Base-by-base conservation (phyloP, 2,888 invertebrate genomes). In the Mermis nigrescens region DNA sequence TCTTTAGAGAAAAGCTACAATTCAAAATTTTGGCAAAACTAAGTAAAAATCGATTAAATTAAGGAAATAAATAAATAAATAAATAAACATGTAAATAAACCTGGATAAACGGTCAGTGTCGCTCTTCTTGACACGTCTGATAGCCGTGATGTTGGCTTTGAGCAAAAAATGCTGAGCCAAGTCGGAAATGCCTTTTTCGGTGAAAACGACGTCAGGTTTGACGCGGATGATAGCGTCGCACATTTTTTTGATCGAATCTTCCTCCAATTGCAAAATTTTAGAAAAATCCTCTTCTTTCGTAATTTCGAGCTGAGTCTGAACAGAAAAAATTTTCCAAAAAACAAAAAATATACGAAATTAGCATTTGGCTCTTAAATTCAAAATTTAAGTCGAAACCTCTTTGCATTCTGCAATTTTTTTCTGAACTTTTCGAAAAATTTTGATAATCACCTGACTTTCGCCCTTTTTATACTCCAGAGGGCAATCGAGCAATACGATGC, bases 391-490 rank as follows among this genome's bases (percentile, higher is more conserved):
- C 38, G 38, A 19, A 19, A 38, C 7, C 12, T 38, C 7, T 38
- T 38, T n/a, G n/a, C n/a, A n/a, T n/a, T n/a, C n/a, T n/a, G n/a
- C n/a, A n/a, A 38, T 12, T 38, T 38, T 38, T 38, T 38, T 38
- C 12, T 12, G 12, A n/a, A n/a, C 12, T n/a, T n/a, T 7, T 4
- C 24, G 48, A 48, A 48, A 53, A 27, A 4, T 29, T 7, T 31
- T 15, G 12, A 3, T 53, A 29, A 31, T 3, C 62, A 73, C 77
- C 73, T 76, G 88, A 71, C 91, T 91, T 78, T 95, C 94, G 32
- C 95, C 98, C 76, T 99, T 98, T 76, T 98, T 98, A 77, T 98
- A 98, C 75, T 99, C 98, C 59, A 99, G 77, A 1, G 85, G 82
- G 74, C 98, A 98, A 76, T 98, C 98, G 31, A 98, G 78, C 57